Evolutionary conservation across 2,888 invertebrate genomes (phyloP).

Genomic region (Dolichopus griseipennis): DNA sequence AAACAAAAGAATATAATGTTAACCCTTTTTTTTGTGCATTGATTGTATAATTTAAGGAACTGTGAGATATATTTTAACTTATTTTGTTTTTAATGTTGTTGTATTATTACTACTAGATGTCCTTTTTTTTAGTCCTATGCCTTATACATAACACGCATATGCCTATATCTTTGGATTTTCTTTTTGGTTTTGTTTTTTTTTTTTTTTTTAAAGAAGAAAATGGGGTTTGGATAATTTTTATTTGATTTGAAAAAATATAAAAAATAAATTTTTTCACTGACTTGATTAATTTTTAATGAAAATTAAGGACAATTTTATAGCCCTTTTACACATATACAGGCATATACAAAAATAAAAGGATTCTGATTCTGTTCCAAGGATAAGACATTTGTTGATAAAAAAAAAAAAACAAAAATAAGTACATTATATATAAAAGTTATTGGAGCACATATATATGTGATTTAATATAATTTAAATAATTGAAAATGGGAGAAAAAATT

Average conservation of each 20-base stretch:
- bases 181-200: not conserved
- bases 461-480: slow-evolving; percentile 3
- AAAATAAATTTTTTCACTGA: not conserved
- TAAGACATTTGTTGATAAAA: too few species aligned
- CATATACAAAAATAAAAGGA: not conserved
- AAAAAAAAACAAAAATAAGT: too few species aligned
- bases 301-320: slow-evolving; percentile 1
- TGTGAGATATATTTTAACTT: not conserved
- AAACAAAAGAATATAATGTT: not conserved
- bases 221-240: not conserved
- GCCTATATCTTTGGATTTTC: not conserved
- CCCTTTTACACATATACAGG: not conserved
- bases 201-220: not conserved
- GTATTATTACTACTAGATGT: not conserved
- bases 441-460: not conserved
- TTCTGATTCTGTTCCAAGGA: not conserved
- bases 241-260: slow-evolving; percentile 1
- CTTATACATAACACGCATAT: not conserved
- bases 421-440: not conserved
- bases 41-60: not conserved
- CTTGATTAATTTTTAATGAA: slow-evolving; percentile 6
- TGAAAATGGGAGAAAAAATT: not conserved
- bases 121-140: not conserved
- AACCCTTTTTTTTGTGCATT: not conserved
- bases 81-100: not conserved